Conservation (phyloP, 2,888 invertebrate genomes). For the Phytoseiulus persimilis region DNA sequence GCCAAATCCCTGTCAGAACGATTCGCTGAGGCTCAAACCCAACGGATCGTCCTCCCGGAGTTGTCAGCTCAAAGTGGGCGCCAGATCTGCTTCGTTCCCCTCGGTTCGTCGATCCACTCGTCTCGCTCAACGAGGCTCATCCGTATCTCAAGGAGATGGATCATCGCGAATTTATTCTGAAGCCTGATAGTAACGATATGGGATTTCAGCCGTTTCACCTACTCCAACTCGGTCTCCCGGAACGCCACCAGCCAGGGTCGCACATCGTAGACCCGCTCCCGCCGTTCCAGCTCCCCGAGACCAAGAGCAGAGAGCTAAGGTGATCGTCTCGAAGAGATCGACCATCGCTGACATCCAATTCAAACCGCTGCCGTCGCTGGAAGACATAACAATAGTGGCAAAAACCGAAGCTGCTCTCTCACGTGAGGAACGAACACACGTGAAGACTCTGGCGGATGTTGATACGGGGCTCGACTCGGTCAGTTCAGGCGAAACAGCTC, state of each 20-base stretch:
- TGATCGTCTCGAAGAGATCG: neutral
- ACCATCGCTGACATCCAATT: neutral
- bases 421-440: too few species aligned
- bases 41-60: too few species aligned
- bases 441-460: too few species aligned
- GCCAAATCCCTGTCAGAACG: neutral
- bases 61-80: too few species aligned
- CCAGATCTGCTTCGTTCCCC: too few species aligned
- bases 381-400: neutral
- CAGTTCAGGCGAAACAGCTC: too few species aligned
- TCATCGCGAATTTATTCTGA: too few species aligned
- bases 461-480: too few species aligned
- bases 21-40: neutral
- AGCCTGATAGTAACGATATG: too few species aligned
- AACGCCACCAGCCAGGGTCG: neutral
- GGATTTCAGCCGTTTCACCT: neutral
- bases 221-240: neutral
- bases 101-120: too few species aligned
- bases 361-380: neutral
- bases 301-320: neutral
- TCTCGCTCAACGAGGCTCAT: too few species aligned
- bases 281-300: neutral
- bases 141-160: too few species aligned
- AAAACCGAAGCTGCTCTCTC: neutral
- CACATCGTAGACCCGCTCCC: neutral